Evolutionary conservation across 2,113 vertebrate species (phyloP), one percentile per base, ranked within the genome.

Genomic region (Pomatostomus ruficeps): DNA sequence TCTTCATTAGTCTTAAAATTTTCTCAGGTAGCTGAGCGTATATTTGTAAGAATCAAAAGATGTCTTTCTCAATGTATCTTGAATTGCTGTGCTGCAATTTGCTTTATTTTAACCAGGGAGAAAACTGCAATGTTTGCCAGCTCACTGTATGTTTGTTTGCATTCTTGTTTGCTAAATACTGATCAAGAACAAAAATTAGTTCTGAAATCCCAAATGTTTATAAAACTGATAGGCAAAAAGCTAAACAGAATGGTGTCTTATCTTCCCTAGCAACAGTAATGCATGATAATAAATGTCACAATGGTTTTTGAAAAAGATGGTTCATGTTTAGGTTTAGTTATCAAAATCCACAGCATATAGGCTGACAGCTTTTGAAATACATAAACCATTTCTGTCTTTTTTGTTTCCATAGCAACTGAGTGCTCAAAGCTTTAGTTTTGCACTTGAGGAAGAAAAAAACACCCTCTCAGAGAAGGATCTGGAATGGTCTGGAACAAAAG

Each of bases 351-450:
- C 95, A 97, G 95, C 90, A 97, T 97, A 98, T 95, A 98, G 95
- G 91, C 97, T 98, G 98, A 97, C 97, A 97, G 98, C 97, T 98
- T 98, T 98, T 98, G 98, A 98, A 98, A 97, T 97, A 97, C 97
- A 98, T 97, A 98, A 98, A 98, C 96, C 97, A 97, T 97, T 98
- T 98, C 97, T 98, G 91, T 97, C 96, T 96, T 95, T 96, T 96
- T 95, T 92, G 98, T 98, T 98, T 98, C 98, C 97, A 98, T 98
- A 96, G 98, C 95, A 98, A 98, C 98, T 93, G 96, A 97, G 97
- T 92, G 97, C 96, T 98, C 95, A 97, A 97, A 98, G 97, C 97
- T 95, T 98, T 96, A 94, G 96, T 96, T 98, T 97, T 97, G 95
- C 94, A 97, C 96, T 97, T 74, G 58, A 97, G 88, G 88, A 89